Conservation (phyloP, 2,113 vertebrate species). For the Scophthalmus maximus region DNA sequence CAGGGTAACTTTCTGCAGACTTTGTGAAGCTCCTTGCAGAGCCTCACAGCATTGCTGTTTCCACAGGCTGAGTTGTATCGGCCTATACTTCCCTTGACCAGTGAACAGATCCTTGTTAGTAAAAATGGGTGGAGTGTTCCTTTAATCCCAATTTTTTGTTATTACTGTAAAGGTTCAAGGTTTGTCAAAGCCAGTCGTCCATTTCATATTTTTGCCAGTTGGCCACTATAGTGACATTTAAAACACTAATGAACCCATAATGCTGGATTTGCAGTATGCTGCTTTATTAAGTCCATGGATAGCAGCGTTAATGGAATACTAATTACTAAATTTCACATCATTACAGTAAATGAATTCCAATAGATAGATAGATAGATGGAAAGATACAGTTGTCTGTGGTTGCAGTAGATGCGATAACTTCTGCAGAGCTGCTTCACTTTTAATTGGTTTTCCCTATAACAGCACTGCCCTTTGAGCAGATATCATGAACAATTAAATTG, state of each 20-base stretch:
- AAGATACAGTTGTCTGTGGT: too few relatives aligned
- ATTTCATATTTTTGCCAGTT: not conserved
- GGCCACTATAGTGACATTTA: not conserved
- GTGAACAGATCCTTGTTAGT: not conserved
- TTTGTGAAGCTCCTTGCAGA: too few relatives aligned
- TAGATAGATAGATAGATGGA: not conserved
- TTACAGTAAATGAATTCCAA: not conserved
- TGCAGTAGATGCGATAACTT: too few relatives aligned
- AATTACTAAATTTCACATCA: not conserved
- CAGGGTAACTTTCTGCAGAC: too few relatives aligned
- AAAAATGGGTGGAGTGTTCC: not conserved
- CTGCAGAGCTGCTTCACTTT: conserved; percentile 14
- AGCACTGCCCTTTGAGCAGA: not conserved
- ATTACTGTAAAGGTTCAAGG: not conserved
- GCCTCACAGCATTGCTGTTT: too few relatives aligned
- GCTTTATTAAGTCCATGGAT: not conserved
- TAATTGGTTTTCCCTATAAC: conserved; percentile 14
- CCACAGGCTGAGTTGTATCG: not conserved
- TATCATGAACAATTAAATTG: not conserved
- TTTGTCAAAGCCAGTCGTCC: not conserved
- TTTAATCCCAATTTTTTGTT: not conserved
- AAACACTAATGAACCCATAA: not conserved
- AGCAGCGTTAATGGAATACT: not conserved
- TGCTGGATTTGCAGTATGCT: not conserved
- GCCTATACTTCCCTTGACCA: too few relatives aligned